Conservation (phyloP, 2,113 vertebrate genomes). For the Tragelaphus scriptus region DNA sequence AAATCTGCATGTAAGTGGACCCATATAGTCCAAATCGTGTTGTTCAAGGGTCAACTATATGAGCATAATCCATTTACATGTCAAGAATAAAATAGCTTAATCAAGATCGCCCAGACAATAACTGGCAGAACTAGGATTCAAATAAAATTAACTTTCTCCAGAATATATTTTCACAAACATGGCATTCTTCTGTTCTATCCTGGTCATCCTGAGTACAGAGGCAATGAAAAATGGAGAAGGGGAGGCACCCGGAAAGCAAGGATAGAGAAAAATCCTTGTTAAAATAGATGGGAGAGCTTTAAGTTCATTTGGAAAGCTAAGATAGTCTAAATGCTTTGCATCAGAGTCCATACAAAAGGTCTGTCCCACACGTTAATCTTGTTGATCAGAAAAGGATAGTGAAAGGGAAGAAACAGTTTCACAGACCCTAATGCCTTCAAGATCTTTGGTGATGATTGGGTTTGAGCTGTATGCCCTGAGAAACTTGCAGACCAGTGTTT, state of each 20-base stretch:
- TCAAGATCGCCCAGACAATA: fast-evolving
- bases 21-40: background rate
- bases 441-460: background rate
- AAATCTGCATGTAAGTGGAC: background rate
- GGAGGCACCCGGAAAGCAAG: fast-evolving
- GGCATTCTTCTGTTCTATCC: background rate
- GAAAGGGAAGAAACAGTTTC: background rate
- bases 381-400: background rate
- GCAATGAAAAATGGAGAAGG: background rate
- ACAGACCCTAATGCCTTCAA: background rate
- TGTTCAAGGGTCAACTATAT: background rate
- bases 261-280: background rate
- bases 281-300: background rate
- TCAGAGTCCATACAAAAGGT: fast-evolving
- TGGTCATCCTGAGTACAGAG: fast-evolving
- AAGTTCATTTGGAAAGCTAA: background rate
- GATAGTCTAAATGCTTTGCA: background rate
- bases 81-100: background rate
- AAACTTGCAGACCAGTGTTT: background rate
- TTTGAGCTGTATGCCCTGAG: background rate
- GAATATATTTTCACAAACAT: background rate
- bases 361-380: no score
- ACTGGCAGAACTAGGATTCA: background rate
- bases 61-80: background rate
- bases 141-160: background rate